Conservation (phyloP, 2,888 invertebrate genomes). For the Polydrusus pterygomalis region DNA sequence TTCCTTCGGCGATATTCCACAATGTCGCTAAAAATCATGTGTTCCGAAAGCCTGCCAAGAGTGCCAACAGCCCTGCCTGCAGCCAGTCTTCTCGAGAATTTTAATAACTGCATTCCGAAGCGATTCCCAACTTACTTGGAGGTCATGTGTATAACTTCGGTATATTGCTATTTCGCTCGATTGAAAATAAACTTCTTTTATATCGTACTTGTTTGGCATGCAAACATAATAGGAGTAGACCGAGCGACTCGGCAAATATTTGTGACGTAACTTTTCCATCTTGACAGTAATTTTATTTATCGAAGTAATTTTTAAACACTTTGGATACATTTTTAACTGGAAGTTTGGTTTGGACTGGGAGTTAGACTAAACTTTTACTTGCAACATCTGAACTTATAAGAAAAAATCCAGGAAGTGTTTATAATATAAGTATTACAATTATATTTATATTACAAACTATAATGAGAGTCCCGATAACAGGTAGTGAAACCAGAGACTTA, state of each 20-base stretch:
- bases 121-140: slow-evolving; percentile 30
- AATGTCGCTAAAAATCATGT: slow-evolving; percentile 38
- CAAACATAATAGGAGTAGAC: slow-evolving; percentile 16
- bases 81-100: slow-evolving; percentile 33
- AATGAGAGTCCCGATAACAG: too few species aligned
- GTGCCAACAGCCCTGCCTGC: slow-evolving; percentile 31
- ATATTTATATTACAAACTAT: too few species aligned
- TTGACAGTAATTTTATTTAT: slow-evolving; percentile 17
- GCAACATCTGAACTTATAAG: too few species aligned
- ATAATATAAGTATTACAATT: too few species aligned
- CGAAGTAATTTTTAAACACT: not conserved
- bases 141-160: slow-evolving; percentile 41
- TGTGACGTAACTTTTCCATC: slow-evolving; percentile 3
- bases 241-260: not conserved
- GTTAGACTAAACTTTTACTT: too few species aligned
- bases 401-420: too few species aligned
- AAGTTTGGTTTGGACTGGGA: too few species aligned
- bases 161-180: slow-evolving; percentile 26
- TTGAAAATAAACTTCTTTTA: slow-evolving; percentile 31
- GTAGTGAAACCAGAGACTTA: too few species aligned
- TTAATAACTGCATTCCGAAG: slow-evolving; percentile 44
- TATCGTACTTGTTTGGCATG: slow-evolving; percentile 24
- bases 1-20: slow-evolving; percentile 25
- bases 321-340: not conserved
- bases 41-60: slow-evolving; percentile 28